Evolutionary conservation across 2,797 vertebrate species (phyloP), one percentile per base, ranked within the genome.

Genomic region (Mallotus villosus): DNA sequence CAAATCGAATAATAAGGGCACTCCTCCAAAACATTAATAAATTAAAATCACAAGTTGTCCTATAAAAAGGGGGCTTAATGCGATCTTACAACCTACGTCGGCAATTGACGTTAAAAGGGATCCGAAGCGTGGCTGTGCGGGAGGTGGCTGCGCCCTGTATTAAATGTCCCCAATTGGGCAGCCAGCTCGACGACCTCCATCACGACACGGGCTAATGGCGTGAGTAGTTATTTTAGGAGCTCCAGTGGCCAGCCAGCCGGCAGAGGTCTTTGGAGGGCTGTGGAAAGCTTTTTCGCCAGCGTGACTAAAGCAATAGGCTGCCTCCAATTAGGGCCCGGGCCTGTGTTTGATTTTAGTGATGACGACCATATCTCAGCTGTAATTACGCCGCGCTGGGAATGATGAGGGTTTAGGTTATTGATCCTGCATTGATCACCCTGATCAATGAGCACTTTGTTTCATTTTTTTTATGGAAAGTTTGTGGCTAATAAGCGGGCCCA

Each of bases 401-500:
- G 91, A 95, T 93, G 91, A 93, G 86, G 89, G 89, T 91, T 93
- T 93, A 92, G 88, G 82, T 90, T 93, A 94, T 94, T 89, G 92
- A 94, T 94, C 89, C 58, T 51, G 49, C 72, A 93, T 93, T 86
- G 93, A 94, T 93, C 81, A 57, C 11, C 41, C 79, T 92, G 92
- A 94, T 94, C 92, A 90, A 94, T 94, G 90, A 91, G 84, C 84
- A 90, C 89, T 94, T 93, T 91, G 90, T 90, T 90, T 92, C 81
- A 83, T 79, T 89, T 74, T 90, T 90, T 90, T 89, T 87, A 91
- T 89, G 80, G 84, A 90, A 91, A 89, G 82, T 89, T 78, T 79
- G 62, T 78, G 72, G 72, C 87, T 92, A 93, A 92, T 91, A 84
- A 92, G 88, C 80, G 51, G 4, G 66, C 78, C 69, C 67, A 74